A percentile compares a stretch with the other conserved stretches of the same genome.
Conservation (phyloP, 2,888 invertebrate species). For the Masnerella sp. region DNA sequence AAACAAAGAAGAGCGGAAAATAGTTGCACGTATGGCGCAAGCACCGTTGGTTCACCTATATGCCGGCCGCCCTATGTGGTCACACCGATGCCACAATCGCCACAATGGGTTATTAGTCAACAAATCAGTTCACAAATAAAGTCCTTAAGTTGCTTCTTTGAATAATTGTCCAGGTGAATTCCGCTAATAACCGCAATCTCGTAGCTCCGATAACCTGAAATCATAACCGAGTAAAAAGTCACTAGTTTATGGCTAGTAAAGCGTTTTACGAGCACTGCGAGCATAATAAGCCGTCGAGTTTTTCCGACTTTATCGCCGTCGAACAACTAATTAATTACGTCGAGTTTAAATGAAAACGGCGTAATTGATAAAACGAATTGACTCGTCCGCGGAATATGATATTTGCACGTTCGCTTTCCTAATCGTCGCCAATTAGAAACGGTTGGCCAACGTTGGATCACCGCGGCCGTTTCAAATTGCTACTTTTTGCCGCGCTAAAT, state of each 20-base stretch:
- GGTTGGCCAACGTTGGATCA: slow-evolving; percentile 50
- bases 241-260: slow-evolving; percentile 5
- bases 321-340: slow-evolving; percentile 29
- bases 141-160: slow-evolving; percentile 11
- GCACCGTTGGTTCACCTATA: slow-evolving; percentile 59
- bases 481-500: slow-evolving; percentile 34
- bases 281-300: too few species aligned
- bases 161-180: slow-evolving; percentile 18
- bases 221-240: slow-evolving; percentile 28
- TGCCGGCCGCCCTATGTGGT: slow-evolving; percentile 52
- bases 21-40: slow-evolving; percentile 56
- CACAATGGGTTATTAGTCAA: slow-evolving; percentile 52
- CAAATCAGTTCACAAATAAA: slow-evolving; percentile 47
- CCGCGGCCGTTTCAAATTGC: slow-evolving; percentile 41
- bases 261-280: slow-evolving; percentile 1
- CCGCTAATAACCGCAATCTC: too few species aligned
- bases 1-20: slow-evolving; percentile 48
- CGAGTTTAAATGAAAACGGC: slow-evolving; percentile 4
- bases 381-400: slow-evolving; percentile 13
- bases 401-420: slow-evolving; percentile 30
- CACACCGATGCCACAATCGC: slow-evolving; percentile 23
- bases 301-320: not conserved
- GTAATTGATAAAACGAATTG: slow-evolving; percentile 31
- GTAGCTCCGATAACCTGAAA: slow-evolving; percentile 8
- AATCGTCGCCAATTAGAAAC: slow-evolving; percentile 42